Evolutionary conservation across 1,140 invertebrate genomes (phyloP).

Genomic region (Dreissena rostriformis): DNA sequence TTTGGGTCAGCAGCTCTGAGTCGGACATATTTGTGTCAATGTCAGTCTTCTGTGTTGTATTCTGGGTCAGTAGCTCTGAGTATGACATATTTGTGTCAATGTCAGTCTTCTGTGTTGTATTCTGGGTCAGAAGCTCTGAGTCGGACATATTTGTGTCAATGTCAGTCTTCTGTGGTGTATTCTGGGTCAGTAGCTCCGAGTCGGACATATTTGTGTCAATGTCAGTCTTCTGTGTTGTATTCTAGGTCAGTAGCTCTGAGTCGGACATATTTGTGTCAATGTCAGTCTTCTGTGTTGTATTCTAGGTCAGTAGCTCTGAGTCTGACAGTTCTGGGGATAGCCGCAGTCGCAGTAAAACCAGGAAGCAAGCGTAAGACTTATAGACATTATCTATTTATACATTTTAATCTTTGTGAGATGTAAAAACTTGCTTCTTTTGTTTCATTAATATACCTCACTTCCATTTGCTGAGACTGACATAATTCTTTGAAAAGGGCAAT

Average conservation of each 20-base stretch:
- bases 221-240: neutral
- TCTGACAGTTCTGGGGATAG: conserved; percentile 57
- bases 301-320: conserved; percentile 32
- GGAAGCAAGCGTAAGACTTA: conserved; percentile 49
- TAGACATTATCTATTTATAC: neutral
- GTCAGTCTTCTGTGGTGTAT: neutral
- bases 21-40: neutral
- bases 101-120: neutral
- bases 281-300: neutral
- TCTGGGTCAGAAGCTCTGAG: neutral
- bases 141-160: neutral
- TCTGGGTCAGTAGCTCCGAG: neutral
- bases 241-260: neutral
- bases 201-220: neutral
- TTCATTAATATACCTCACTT: neutral
- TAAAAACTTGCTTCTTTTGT: neutral
- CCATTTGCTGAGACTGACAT: neutral
- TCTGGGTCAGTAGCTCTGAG: neutral
- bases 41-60: neutral
- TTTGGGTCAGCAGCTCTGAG: neutral
- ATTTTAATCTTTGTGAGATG: neutral
- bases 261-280: conserved; percentile 27
- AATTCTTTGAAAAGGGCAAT: neutral
- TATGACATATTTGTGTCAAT: neutral
- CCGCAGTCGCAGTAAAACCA: conserved; percentile 34